phyloP scores from a whole-genome alignment of 2,113 vertebrate species.

The Semnornis frantzii region DNA sequence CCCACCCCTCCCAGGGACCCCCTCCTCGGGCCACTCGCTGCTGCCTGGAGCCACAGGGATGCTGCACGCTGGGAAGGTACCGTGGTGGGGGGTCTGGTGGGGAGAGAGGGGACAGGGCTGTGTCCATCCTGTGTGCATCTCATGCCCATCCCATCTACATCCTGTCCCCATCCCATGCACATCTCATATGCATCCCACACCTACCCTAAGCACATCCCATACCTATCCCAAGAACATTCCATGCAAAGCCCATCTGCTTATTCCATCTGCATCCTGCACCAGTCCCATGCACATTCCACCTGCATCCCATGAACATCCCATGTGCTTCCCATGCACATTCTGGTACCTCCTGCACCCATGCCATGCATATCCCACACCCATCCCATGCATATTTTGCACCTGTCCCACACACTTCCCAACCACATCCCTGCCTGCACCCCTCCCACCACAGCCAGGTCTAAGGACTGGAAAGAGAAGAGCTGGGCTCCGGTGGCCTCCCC shows the following conservation, averaged over 20 bases:
- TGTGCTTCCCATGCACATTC: neutral
- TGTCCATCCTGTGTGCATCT: too few relatives aligned
- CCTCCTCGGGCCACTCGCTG: neutral
- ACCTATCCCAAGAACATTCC: neutral
- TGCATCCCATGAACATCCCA: neutral
- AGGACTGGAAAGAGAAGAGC: neutral
- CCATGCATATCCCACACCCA: neutral
- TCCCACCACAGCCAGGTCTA: too few relatives aligned
- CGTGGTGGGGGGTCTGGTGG: neutral
- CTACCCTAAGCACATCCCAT: neutral
- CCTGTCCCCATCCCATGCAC: neutral
- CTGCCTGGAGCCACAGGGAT: neutral
- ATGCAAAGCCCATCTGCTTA: too few relatives aligned
- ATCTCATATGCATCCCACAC: neutral
- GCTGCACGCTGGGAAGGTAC: neutral
- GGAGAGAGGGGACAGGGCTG: neutral
- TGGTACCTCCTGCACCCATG: neutral
- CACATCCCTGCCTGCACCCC: neutral
- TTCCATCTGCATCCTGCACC: neutral
- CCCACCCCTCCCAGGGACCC: neutral
- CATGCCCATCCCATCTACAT: too few relatives aligned
- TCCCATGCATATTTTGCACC: too few relatives aligned
- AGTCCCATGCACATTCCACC: neutral
- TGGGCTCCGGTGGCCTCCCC: neutral
- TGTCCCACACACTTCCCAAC: neutral